Conservation (phyloP, 2,888 invertebrate species). For the Drosophila atripex region DNA sequence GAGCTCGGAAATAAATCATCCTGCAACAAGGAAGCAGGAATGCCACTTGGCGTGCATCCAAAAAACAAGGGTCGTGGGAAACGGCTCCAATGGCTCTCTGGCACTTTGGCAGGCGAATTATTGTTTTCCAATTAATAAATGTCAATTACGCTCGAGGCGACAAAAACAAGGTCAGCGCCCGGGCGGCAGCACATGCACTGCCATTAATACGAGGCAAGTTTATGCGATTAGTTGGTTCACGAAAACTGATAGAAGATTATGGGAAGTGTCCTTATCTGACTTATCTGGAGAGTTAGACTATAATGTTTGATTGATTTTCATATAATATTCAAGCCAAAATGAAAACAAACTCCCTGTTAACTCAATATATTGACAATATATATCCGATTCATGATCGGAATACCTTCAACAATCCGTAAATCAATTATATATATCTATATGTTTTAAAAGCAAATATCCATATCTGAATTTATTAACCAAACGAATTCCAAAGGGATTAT, state of each 20-base stretch:
- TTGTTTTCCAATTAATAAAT: slow-evolving; percentile 80
- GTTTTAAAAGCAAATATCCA: slow-evolving; percentile 1
- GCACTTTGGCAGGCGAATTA: slow-evolving; percentile 65
- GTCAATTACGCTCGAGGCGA: slow-evolving; percentile 72
- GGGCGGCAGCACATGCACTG: slow-evolving; percentile 12
- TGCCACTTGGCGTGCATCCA: slow-evolving; percentile 42
- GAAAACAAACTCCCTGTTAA: too few species aligned
- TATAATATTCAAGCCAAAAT: background rate
- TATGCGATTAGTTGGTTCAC: slow-evolving; percentile 10
- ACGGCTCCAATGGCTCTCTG: slow-evolving; percentile 42
- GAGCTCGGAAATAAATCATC: slow-evolving; percentile 39
- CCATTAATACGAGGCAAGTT: slow-evolving; percentile 6
- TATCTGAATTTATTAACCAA: background rate
- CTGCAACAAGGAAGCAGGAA: slow-evolving; percentile 22
- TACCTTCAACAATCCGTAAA: background rate
- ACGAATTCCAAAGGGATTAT: slow-evolving; percentile 7
- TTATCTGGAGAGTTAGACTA: too few species aligned
- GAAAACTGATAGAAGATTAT: background rate
- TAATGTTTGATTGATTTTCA: too few species aligned
- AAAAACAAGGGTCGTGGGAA: slow-evolving; percentile 18
- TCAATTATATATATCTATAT: background rate
- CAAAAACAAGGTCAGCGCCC: slow-evolving; percentile 42
- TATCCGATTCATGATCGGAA: too few species aligned
- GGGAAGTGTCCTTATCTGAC: background rate
- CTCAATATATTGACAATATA: too few species aligned